phyloP scores from a whole-genome alignment of 2,797 vertebrate species.

The Halcyon badia region DNA sequence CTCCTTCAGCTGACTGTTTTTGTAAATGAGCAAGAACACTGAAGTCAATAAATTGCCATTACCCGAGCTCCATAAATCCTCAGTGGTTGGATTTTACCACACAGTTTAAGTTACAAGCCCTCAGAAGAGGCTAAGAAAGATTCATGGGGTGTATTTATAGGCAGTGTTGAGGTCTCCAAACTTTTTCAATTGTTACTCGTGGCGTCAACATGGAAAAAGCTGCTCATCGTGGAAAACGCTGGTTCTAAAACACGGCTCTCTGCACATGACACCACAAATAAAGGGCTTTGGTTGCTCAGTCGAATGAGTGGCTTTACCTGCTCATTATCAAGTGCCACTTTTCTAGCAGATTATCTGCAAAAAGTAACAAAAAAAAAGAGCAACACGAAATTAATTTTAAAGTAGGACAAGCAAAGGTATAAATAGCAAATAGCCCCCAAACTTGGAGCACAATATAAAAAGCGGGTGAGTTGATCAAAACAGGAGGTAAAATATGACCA shows the following conservation, averaged over 20 bases:
- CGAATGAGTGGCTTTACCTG: background rate
- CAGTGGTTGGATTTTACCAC: background rate
- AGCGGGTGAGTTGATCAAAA: background rate
- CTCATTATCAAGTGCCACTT: background rate
- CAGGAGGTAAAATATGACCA: background rate
- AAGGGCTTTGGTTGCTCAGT: background rate
- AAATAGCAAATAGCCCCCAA: background rate
- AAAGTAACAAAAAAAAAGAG: background rate
- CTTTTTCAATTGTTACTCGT: background rate
- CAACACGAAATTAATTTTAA: background rate
- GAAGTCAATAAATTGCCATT: constrained; percentile 49
- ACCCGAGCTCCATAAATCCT: constrained; percentile 34
- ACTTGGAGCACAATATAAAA: background rate
- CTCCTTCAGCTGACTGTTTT: constrained; percentile 24
- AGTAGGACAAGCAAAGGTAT: background rate
- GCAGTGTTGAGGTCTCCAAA: background rate
- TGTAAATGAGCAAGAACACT: constrained; percentile 29
- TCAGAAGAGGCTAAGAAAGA: constrained; percentile 5
- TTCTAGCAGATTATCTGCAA: background rate
- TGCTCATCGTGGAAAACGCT: background rate
- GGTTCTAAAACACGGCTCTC: background rate
- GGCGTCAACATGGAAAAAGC: background rate
- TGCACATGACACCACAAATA: background rate
- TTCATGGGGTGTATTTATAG: background rate
- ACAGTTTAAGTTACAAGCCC: constrained; percentile 4